A percentile compares a stretch with the other conserved stretches of the same genome.
phyloP scores from a whole-genome alignment of 1,140 invertebrate species.

The Uloborus diversus region DNA sequence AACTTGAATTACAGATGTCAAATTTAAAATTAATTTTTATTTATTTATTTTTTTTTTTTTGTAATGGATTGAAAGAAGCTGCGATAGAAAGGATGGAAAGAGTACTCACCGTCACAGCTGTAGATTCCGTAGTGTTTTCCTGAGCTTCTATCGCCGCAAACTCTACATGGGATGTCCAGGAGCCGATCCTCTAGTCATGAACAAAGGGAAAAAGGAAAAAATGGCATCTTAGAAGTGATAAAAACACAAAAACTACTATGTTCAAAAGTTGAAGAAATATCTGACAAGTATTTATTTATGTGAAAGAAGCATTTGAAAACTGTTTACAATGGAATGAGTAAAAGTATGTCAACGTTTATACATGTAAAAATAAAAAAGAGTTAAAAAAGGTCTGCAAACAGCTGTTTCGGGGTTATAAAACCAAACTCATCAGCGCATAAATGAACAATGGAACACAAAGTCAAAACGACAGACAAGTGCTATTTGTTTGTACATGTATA shows the following conservation, averaged over 20 bases:
- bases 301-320: background rate
- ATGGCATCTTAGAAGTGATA: conserved; percentile 23
- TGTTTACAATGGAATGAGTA: background rate
- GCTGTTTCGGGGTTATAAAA: too few species aligned
- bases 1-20: too few species aligned
- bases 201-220: conserved; percentile 49
- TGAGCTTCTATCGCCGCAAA: conserved; percentile 94
- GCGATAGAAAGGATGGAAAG: too few species aligned
- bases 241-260: background rate
- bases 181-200: conserved; percentile 80
- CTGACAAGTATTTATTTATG: background rate
- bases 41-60: too few species aligned
- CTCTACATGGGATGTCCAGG: conserved; percentile 94
- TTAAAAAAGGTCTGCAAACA: too few species aligned
- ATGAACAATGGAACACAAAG: too few species aligned
- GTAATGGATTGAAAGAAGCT: background rate
- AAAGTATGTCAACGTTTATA: too few species aligned
- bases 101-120: conserved; percentile 90
- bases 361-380: too few species aligned
- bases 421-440: too few species aligned
- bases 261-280: background rate
- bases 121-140: conserved; percentile 98
- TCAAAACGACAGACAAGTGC: too few species aligned
- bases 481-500: too few species aligned
- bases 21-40: too few species aligned